Conservation (phyloP, 2,113 vertebrate species). For the Sinocyclocheilus rhinocerous region DNA sequence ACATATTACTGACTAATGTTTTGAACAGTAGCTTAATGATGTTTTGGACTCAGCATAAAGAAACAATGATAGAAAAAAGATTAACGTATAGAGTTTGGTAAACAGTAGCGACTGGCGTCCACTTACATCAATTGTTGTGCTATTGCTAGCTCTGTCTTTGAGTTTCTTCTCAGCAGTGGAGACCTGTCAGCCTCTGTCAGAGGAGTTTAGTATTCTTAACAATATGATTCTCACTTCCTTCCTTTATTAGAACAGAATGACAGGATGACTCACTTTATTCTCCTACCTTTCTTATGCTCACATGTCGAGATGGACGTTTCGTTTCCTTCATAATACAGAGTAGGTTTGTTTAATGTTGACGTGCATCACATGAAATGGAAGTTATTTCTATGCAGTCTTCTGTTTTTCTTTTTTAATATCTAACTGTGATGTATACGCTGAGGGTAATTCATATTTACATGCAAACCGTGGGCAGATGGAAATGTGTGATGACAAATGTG, state of each 20-base stretch:
- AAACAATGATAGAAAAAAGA: neutral
- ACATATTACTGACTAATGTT: neutral
- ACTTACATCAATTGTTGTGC: constrained; percentile 9
- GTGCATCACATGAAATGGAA: neutral
- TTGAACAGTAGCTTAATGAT: neutral
- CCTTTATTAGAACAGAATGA: neutral
- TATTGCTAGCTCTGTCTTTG: constrained; percentile 5
- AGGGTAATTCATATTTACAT: neutral
- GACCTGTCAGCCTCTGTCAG: constrained; percentile 43
- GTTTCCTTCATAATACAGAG: neutral
- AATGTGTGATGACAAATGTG: neutral
- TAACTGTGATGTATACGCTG: neutral
- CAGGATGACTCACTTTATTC: constrained; percentile 29
- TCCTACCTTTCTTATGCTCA: neutral
- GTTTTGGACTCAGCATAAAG: neutral
- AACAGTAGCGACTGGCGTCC: constrained; percentile 17
- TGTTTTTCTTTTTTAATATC: neutral
- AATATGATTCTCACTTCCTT: constrained; percentile 33
- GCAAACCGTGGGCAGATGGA: neutral
- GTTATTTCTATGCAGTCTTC: neutral
- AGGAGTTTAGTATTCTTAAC: constrained; percentile 49
- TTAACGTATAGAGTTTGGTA: constrained; percentile 13
- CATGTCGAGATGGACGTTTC: neutral
- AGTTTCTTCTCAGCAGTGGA: constrained; percentile 30
- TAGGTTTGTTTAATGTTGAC: no score